Evolutionary conservation across 1,140 invertebrate genomes (phyloP), one percentile per base, ranked within the genome.

Genomic region (Caenorhabditis briggsae): DNA sequence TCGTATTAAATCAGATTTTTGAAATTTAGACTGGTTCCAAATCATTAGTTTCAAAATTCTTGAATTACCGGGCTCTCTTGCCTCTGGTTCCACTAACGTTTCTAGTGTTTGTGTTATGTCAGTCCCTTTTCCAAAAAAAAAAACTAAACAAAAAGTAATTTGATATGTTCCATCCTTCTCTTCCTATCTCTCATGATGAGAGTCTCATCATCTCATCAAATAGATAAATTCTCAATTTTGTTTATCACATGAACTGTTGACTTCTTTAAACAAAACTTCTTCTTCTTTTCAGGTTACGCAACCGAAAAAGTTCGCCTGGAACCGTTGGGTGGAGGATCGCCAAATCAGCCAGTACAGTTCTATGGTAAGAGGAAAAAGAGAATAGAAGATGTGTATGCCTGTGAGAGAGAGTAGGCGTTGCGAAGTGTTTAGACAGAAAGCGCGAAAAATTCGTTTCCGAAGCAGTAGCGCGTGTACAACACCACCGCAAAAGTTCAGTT

Each of bases 341-440:
- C 88, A 14, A 90, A 89, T 7, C 86, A 92, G 59, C 91, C 92
- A 46, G 92, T 91, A 16, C 91, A 92, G 82, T 93, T 92, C 86
- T 88, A 89, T 55, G 92, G 92, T 92, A 84, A 86, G 90, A 46
- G 43, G 70, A 78, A 78, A 78, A 12, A 23, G 43, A 25, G 20
- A 46, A 23, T 12, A 3, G 23, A 78, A 50, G 70, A 50, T 23
- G 33, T 25, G 25, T 53, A n/a, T n/a, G n/a, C n/a, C n/a, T n/a
- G 43, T 25, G 70, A 84, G 48, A 65, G 41, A 84, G 58, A 64
- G 83, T 61, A 84, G 43, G 83, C 46, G 83, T 55, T 46, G 53
- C 33, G 33, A 33, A 33, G 33, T 33, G 78, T 46, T 48, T 53
- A 78, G 70, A 46, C 46, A 46, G 46, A 78, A 53, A 78, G 70